Evolutionary conservation across 2,113 vertebrate genomes (phyloP), one percentile per base, ranked within the genome.

Genomic region (Calidris pugnax): DNA sequence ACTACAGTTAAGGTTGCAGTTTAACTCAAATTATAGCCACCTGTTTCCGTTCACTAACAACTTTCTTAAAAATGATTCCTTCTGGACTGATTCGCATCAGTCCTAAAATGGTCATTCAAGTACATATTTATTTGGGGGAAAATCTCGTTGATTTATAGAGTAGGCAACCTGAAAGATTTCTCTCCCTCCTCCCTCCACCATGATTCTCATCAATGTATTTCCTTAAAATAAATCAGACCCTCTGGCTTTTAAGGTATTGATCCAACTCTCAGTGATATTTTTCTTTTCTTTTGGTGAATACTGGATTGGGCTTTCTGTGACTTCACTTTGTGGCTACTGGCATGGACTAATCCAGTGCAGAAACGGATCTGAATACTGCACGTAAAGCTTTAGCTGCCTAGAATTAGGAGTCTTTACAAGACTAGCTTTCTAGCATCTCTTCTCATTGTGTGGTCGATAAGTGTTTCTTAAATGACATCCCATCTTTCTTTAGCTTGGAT

Each of bases 41-140:
- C 90, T 92, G 90, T 92, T 95, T 89, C 91, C 59, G 10, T 91
- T 93, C 87, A n/a, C 89, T 85, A 95, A 95, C 77, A 96, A 95
- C 94, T 94, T 97, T 93, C 80, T 97, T 92, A 90, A 94, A 92
- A 96, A 97, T 95, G 28, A 78, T 93, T 93, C 91, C 89, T 95
- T 95, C 91, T 96, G 94, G 95, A 22, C 84, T 87, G 71, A 45
- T 73, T 92, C 53, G 59, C 45, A 62, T 85, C 66, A 82, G 45
- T 85, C 77, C 82, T 85, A 57, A 89, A 89, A 66, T 87, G 55
- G 67, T 59, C 63, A 89, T 91, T 91, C 30, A 35, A 59, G 81
- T 89, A 35, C n/a, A 21, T 67, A 78, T 76, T 94, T 92, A 80
- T 93, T 88, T 81, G 9, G 47, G 41, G 69, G 41, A 3, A 76